phyloP scores from a whole-genome alignment of 2,797 vertebrate species.

The Aeoliscus strigatus region DNA sequence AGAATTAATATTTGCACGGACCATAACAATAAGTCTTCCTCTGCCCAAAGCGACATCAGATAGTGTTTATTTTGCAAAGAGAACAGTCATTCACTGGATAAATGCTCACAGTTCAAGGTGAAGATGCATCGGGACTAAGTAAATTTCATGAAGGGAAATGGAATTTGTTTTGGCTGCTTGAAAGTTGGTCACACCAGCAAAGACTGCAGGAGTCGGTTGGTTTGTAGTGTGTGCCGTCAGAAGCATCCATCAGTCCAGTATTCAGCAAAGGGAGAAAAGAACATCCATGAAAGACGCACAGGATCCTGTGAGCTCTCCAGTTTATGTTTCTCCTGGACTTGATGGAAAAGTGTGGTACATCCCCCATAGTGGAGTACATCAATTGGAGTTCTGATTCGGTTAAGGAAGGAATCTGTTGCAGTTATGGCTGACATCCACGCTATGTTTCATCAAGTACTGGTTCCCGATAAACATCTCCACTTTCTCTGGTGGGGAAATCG shows the following conservation, averaged over 20 bases:
- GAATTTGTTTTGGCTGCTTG: conserved; percentile 1
- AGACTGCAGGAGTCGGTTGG: background rate
- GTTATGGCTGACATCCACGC: too few species aligned
- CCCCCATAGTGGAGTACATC: too few species aligned
- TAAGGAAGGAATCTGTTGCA: too few species aligned
- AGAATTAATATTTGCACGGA: background rate
- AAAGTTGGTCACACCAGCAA: background rate
- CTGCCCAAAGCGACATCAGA: too few species aligned
- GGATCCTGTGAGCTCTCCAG: background rate
- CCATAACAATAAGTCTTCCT: background rate
- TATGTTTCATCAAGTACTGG: too few species aligned
- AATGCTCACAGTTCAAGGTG: conserved; percentile 1
- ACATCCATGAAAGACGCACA: background rate
- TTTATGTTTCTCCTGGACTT: too few species aligned
- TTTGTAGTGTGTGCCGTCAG: background rate
- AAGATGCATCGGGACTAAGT: background rate
- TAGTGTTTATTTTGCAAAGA: conserved; percentile 1
- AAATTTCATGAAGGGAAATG: background rate
- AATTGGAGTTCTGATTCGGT: too few species aligned
- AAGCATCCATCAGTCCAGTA: background rate
- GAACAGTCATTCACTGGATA: background rate
- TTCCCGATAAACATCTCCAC: too few species aligned
- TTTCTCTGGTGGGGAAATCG: too few species aligned
- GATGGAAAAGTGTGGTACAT: too few species aligned
- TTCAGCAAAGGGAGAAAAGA: background rate